phyloP scores from a whole-genome alignment of 1,140 invertebrate genomes.

The Octopus bimaculoides region DNA sequence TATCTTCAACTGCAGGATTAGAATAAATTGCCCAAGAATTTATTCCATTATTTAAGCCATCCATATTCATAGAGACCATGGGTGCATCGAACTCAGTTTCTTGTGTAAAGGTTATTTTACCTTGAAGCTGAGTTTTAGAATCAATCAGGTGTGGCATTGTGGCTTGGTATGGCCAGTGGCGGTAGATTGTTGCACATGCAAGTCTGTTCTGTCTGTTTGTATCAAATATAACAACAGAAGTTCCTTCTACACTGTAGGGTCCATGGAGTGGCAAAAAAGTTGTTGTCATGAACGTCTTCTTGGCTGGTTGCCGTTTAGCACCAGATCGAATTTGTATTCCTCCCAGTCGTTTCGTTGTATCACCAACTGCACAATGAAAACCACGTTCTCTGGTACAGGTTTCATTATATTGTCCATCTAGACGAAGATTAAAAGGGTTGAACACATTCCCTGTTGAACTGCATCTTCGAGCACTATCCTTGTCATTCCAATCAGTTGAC shows the following conservation, averaged over 20 bases:
- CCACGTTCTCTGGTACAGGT: constrained; percentile 53
- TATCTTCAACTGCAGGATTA: constrained; percentile 7
- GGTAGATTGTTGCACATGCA: constrained; percentile 71
- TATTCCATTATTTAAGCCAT: not conserved
- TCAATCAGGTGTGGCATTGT: not conserved
- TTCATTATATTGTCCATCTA: constrained; percentile 27
- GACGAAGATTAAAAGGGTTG: constrained; percentile 74
- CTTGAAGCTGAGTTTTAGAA: not conserved
- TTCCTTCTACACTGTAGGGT: constrained; percentile 71
- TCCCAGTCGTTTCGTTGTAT: constrained; percentile 65
- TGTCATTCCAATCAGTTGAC: constrained; percentile 1
- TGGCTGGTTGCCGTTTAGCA: constrained; percentile 68
- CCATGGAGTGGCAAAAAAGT: constrained; percentile 74
- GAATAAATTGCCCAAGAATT: not conserved
- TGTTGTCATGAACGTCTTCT: constrained; percentile 78
- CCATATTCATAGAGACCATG: not conserved
- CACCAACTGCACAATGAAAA: constrained; percentile 60
- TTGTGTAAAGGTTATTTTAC: not conserved
- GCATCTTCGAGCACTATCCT: constrained; percentile 51
- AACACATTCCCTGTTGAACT: constrained; percentile 72
- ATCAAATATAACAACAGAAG: constrained; percentile 85
- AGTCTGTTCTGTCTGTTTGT: constrained; percentile 81
- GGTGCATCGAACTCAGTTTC: not conserved
- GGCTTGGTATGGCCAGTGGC: not conserved
- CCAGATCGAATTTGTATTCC: constrained; percentile 67